Base-by-base conservation (phyloP, 2,113 vertebrate species). In the Australoheros scitulus region DNA sequence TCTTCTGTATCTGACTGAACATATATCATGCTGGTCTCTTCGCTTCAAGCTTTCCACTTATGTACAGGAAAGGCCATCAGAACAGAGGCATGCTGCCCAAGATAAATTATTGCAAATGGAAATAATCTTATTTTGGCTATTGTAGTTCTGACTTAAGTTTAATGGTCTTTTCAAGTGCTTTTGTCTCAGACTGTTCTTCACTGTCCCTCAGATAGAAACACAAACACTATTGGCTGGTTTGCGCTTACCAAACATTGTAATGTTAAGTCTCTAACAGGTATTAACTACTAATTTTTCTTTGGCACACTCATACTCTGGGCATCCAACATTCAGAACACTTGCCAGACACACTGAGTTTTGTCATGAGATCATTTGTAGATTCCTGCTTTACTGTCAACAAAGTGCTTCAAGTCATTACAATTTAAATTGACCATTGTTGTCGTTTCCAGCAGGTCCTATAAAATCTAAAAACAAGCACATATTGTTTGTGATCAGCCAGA, bases 401-500 rank as follows among this genome's bases (percentile, higher is more conserved):
- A 26, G 36, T 47, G 52, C 47, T 50, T 55, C 10, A 9, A 15
- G 38, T 56, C 60, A 68, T 61, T 22, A 36, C 22, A 34, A 8
- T 83, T 79, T 68, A 43, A 68, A 82, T 7, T 59, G 43, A 61
- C 61, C 38, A 56, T 29, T n/a, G 14, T 50, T 72, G 15, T 57
- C 56, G 22, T 15, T 77, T 76, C 41, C 68, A 55, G 7, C 38
- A 59, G 29, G 59, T 50, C 32, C n/a, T 64, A 24, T 17, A 50
- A 58, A 52, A 26, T 50, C 24, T 22, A 38, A 47, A 80, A 34
- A 50, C n/a, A 82, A 38, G 38, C 34, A 58, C n/a, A n/a, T 75
- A 43, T 60, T 64, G 64, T 86, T 79, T 77, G 74, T 86, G 50
- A 82, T 64, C 50, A 74, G 52, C 65, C 76, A 86, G 76, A 52